These are phyloP conservation scores for Yasuhikotakia modesta DNA, from an alignment of 2,797 vertebrate species.

Conservation along the genomic window DNA sequence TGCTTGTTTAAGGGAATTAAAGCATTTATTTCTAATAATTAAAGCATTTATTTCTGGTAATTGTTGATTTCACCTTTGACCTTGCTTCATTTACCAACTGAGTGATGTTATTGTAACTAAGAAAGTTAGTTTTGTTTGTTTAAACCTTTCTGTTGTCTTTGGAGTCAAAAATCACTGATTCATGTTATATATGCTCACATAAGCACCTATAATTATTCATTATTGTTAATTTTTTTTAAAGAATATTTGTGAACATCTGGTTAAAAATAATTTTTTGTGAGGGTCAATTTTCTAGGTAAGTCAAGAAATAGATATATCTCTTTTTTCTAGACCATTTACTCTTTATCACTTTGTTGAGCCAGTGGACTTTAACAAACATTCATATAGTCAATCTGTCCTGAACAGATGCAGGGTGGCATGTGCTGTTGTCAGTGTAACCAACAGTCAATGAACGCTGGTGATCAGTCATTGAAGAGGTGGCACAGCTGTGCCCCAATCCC, in stretches of 20 bases:
- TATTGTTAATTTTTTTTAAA: no score
- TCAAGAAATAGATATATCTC: background rate
- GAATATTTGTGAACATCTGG: no score
- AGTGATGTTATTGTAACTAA: conserved; percentile 13
- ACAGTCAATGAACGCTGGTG: conserved; percentile 45
- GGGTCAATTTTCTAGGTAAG: background rate
- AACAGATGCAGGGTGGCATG: conserved; percentile 49
- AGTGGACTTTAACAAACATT: background rate
- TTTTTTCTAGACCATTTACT: background rate
- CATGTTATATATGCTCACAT: background rate
- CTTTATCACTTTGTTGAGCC: background rate
- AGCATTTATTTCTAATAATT: conserved; percentile 47
- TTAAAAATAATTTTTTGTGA: no score
- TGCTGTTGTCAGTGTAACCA: conserved; percentile 27
- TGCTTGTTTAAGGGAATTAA: conserved; percentile 53
- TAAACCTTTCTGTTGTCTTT: background rate
- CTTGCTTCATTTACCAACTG: conserved; percentile 3
- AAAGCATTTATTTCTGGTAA: conserved; percentile 46
- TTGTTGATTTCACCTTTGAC: conserved; percentile 42
- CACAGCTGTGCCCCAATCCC: conserved; percentile 22
- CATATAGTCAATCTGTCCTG: background rate
- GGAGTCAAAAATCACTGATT: background rate
- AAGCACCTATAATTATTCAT: no score
- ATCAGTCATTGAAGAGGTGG: conserved; percentile 48
- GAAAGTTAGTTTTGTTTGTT: background rate